Percentiles rank a stretch among this genome's conserved stretches.
Evolutionary conservation across 2,797 vertebrate genomes (phyloP).

Genomic region (Sternarchorhynchus goeldii): DNA sequence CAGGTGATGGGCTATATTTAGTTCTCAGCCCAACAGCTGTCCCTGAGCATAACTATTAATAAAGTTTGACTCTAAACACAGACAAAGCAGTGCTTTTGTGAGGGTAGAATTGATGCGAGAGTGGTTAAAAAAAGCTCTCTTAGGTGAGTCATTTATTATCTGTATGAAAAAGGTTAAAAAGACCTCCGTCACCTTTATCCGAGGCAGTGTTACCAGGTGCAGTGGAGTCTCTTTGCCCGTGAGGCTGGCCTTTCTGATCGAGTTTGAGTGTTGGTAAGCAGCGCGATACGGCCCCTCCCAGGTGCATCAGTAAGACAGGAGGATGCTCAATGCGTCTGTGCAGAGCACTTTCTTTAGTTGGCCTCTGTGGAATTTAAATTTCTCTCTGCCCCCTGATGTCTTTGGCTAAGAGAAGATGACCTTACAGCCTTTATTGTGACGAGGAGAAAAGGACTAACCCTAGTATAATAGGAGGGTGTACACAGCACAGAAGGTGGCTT

Average conservation of each 20-base stretch:
- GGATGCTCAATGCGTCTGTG: constrained; percentile 23
- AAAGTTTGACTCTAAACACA: constrained; percentile 14
- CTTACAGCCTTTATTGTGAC: constrained; percentile 1
- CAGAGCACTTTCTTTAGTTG: constrained; percentile 7
- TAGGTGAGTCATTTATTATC: not conserved
- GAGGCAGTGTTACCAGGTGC: not conserved
- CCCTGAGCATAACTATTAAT: constrained; percentile 52
- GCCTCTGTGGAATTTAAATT: not conserved
- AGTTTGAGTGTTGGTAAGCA: not conserved
- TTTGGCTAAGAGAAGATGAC: not conserved
- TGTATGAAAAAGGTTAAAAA: not conserved
- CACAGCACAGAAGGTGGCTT: constrained; percentile 44
- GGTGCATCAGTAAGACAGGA: constrained; percentile 4
- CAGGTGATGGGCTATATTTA: constrained; percentile 68
- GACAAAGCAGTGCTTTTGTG: not conserved
- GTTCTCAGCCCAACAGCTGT: constrained; percentile 60
- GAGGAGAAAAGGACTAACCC: constrained; percentile 5
- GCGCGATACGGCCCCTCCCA: not conserved
- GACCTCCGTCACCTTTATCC: not conserved
- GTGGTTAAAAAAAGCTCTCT: not conserved
- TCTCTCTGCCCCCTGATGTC: not conserved
- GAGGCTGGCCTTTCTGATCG: not conserved
- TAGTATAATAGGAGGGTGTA: not conserved
- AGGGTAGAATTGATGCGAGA: constrained; percentile 1
- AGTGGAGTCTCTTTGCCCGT: not conserved